These are phyloP conservation scores for Catostomus latipinnis DNA, from an alignment of 2,797 vertebrate species.

Conservation along the genomic window DNA sequence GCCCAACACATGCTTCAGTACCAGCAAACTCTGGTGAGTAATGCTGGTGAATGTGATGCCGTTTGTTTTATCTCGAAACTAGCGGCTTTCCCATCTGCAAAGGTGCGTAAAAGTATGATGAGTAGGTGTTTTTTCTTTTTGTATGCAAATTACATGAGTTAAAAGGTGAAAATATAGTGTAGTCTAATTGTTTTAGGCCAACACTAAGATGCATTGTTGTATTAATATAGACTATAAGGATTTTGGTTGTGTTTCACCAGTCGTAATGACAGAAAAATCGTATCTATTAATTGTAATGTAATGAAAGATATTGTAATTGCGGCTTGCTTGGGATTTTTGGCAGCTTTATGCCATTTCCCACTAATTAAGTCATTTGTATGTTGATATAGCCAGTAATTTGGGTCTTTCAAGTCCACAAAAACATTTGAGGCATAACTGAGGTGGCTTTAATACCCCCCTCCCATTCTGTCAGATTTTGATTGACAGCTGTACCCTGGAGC, in stretches of 20 bases:
- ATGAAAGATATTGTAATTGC: not conserved
- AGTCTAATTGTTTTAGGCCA: not conserved
- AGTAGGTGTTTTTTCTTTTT: not conserved
- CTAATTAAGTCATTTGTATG: slow-evolving; percentile 26
- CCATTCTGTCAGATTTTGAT: slow-evolving; percentile 62
- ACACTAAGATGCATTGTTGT: too few relatives aligned
- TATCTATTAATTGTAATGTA: not conserved
- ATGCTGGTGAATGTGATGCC: slow-evolving; percentile 24
- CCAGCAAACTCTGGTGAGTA: slow-evolving; percentile 84
- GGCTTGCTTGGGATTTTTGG: slow-evolving; percentile 1
- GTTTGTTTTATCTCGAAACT: not conserved
- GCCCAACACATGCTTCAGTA: slow-evolving; percentile 75
- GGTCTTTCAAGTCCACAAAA: not conserved
- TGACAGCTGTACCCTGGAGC: slow-evolving; percentile 71
- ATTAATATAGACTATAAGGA: not conserved
- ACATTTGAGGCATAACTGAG: slow-evolving; percentile 11
- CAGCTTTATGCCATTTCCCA: not conserved
- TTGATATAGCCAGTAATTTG: slow-evolving; percentile 7
- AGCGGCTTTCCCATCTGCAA: not conserved
- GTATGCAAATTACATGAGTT: too few relatives aligned
- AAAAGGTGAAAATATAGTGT: not conserved
- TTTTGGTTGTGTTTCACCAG: not conserved
- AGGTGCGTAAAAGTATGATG: not conserved
- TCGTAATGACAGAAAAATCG: not conserved
- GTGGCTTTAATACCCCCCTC: slow-evolving; percentile 53